Percentiles rank a stretch among this genome's conserved stretches.
Evolutionary conservation across 1,140 invertebrate species (phyloP).

Genomic region (Orchestia grillus): DNA sequence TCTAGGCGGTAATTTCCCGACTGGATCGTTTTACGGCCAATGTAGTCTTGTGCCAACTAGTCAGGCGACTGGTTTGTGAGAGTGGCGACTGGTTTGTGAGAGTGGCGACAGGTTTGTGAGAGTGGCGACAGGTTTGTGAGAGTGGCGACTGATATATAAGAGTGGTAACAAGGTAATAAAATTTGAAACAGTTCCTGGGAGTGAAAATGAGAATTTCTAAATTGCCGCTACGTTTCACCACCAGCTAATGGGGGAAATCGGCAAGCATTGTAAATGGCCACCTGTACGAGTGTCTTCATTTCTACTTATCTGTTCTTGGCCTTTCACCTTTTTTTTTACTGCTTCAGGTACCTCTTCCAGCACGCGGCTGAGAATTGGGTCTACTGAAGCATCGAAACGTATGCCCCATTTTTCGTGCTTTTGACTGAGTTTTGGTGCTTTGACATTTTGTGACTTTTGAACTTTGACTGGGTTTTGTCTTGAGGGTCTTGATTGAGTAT

Average conservation of each 20-base stretch:
- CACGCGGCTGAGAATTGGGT: neutral
- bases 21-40: neutral
- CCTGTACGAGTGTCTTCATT: neutral
- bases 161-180: neutral
- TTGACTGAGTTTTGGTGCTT: neutral
- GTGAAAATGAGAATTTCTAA: neutral
- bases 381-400: neutral
- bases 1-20: neutral
- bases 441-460: neutral
- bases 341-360: neutral
- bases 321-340: neutral
- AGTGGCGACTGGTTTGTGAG: neutral
- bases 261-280: neutral
- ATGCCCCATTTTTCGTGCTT: no score
- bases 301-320: neutral
- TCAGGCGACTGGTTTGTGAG: no score
- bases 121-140: neutral
- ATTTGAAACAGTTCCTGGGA: neutral
- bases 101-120: neutral
- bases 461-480: neutral
- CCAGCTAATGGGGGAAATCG: neutral
- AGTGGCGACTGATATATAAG: neutral
- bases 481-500: neutral
- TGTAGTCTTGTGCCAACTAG: neutral
- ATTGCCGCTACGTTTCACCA: neutral